These are phyloP conservation scores for Nowickia ferox DNA, from an alignment of 2,888 invertebrate genomes.

Conservation along the genomic window DNA sequence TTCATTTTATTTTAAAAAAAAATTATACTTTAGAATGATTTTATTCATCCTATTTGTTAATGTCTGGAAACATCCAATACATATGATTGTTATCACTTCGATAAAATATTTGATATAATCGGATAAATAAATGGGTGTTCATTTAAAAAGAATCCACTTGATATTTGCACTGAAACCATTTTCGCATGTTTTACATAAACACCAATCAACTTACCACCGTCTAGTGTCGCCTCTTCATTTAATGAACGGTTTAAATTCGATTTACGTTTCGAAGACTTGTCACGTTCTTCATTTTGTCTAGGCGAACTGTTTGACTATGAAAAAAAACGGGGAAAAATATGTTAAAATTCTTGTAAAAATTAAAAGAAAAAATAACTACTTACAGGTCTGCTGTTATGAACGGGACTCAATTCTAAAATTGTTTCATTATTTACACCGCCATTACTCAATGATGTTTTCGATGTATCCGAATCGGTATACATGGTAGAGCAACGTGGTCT, in stretches of 20 bases:
- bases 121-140: too few species aligned
- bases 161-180: not conserved
- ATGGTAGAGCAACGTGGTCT: slow-evolving; percentile 80
- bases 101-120: too few species aligned
- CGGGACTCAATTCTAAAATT: slow-evolving; percentile 78
- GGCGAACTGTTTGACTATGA: slow-evolving; percentile 80
- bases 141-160: not conserved
- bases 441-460: slow-evolving; percentile 44
- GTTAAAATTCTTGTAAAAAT: not conserved
- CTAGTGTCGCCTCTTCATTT: slow-evolving; percentile 82
- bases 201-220: slow-evolving; percentile 81
- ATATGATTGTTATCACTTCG: too few species aligned
- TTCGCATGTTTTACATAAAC: not conserved
- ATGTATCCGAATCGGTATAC: slow-evolving; percentile 74
- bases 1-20: too few species aligned
- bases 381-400: slow-evolving; percentile 79
- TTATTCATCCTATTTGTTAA: too few species aligned
- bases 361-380: slow-evolving; percentile 64
- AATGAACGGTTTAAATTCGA: slow-evolving; percentile 86
- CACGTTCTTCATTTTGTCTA: slow-evolving; percentile 84
- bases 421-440: slow-evolving; percentile 45
- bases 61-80: too few species aligned
- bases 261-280: slow-evolving; percentile 87
- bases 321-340: slow-evolving; percentile 4
- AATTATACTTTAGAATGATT: too few species aligned